These are phyloP conservation scores for Bactericera cockerelli DNA, from an alignment of 1,140 invertebrate genomes.

Conservation along the genomic window DNA sequence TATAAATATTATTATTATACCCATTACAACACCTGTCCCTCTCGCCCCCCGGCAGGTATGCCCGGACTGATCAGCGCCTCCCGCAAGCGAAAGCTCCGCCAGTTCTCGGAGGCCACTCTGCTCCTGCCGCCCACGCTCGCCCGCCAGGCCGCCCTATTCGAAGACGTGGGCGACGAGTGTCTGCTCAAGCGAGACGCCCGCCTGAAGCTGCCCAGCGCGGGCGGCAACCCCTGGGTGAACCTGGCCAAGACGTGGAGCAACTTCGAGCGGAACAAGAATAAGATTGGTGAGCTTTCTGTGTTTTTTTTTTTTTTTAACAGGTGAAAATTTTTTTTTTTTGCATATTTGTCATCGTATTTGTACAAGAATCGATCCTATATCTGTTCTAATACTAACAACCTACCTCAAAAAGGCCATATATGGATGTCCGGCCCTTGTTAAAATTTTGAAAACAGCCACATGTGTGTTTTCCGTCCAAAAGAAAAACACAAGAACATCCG, in stretches of 20 bases:
- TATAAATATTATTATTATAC: no score
- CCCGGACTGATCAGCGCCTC: neutral
- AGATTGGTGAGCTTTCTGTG: neutral
- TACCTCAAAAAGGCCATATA: no score
- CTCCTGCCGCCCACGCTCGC: neutral
- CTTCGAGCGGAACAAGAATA: neutral
- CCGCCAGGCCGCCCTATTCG: neutral
- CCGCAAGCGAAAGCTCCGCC: neutral
- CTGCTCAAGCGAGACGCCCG: neutral
- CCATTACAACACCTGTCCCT: no score
- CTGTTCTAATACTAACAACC: no score
- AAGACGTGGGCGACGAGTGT: neutral
- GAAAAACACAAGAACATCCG: no score
- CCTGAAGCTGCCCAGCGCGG: neutral
- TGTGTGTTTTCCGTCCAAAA: no score
- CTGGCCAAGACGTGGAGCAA: slow-evolving; percentile 1
- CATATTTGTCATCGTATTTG: no score
- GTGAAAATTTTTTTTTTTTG: no score
- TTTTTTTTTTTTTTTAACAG: no score
- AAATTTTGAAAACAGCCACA: no score
- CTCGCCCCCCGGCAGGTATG: neutral
- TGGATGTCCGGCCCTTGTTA: no score
- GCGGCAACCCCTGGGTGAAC: neutral
- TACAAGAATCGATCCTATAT: no score
- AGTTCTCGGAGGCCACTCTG: neutral